Evolutionary conservation across 2,113 vertebrate species (phyloP).

Genomic region (Eulacestoma nigropectus): DNA sequence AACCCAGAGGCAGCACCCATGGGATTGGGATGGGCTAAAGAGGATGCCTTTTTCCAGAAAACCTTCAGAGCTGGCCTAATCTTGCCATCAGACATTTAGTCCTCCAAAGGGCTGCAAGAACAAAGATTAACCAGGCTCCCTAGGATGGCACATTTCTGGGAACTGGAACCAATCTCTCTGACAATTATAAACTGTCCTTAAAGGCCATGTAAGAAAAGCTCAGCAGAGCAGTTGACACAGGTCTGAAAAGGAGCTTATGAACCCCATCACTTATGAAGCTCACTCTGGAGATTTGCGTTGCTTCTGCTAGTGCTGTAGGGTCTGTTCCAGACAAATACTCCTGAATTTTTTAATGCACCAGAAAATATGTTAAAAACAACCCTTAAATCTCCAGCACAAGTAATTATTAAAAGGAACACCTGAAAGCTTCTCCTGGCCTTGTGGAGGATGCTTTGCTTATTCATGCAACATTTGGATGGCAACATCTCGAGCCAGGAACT

Average conservation of each 20-base stretch:
- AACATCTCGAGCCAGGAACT: conserved; percentile 28
- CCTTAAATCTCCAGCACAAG: background rate
- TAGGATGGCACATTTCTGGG: background rate
- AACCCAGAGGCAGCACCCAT: background rate
- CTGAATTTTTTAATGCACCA: background rate
- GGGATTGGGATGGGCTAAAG: background rate
- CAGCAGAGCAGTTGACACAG: background rate
- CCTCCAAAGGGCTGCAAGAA: background rate
- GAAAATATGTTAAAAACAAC: background rate
- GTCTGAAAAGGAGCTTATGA: background rate
- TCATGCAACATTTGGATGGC: conserved; percentile 9
- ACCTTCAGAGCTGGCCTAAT: background rate
- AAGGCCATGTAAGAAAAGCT: background rate
- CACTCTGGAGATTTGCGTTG: background rate
- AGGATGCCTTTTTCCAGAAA: background rate
- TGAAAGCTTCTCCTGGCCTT: background rate
- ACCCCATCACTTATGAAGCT: background rate
- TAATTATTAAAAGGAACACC: background rate
- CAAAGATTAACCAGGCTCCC: background rate
- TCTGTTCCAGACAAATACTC: background rate
- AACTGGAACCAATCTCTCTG: background rate
- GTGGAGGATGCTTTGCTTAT: background rate
- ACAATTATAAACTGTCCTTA: background rate
- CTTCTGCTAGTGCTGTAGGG: background rate
- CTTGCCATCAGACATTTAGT: background rate